Evolutionary conservation across 2,797 vertebrate species (phyloP).

Genomic region (Poecilia picta): DNA sequence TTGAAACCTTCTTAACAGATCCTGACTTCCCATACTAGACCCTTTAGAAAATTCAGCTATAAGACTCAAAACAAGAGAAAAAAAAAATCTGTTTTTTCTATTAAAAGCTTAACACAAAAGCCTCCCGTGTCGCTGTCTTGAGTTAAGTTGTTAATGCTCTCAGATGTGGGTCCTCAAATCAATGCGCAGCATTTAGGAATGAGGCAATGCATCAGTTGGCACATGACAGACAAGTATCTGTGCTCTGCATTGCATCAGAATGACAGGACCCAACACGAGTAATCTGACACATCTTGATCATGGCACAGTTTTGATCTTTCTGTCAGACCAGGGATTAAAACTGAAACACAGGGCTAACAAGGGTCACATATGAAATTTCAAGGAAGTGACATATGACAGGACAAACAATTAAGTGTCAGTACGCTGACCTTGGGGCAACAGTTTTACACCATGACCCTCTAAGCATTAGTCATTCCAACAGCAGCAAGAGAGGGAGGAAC

Average conservation of each 20-base stretch:
- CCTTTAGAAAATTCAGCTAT: neutral
- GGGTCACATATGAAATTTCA: conserved; percentile 82
- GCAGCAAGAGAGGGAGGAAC: conserved; percentile 45
- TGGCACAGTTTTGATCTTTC: conserved; percentile 78
- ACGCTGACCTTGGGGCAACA: conserved; percentile 76
- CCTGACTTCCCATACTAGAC: neutral
- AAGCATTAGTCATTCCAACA: conserved; percentile 74
- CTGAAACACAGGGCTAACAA: conserved; percentile 74
- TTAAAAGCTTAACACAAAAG: conserved; percentile 5
- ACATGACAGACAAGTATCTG: conserved; percentile 57
- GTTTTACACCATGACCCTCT: conserved; percentile 77
- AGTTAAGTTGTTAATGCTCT: conserved; percentile 15
- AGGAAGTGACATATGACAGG: conserved; percentile 83
- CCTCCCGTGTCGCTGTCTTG: neutral
- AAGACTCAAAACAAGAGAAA: neutral
- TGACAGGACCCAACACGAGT: conserved; percentile 71
- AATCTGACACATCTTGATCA: conserved; percentile 83
- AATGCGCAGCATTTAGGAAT: conserved; percentile 11
- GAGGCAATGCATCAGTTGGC: conserved; percentile 33
- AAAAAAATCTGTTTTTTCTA: conserved; percentile 13
- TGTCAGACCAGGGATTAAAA: conserved; percentile 81
- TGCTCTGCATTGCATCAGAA: conserved; percentile 57
- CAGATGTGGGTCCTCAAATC: neutral
- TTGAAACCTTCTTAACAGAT: neutral
- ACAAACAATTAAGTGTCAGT: conserved; percentile 83